Evolutionary conservation across 2,888 invertebrate species (phyloP).

Genomic region (Perizoma affinitatum): DNA sequence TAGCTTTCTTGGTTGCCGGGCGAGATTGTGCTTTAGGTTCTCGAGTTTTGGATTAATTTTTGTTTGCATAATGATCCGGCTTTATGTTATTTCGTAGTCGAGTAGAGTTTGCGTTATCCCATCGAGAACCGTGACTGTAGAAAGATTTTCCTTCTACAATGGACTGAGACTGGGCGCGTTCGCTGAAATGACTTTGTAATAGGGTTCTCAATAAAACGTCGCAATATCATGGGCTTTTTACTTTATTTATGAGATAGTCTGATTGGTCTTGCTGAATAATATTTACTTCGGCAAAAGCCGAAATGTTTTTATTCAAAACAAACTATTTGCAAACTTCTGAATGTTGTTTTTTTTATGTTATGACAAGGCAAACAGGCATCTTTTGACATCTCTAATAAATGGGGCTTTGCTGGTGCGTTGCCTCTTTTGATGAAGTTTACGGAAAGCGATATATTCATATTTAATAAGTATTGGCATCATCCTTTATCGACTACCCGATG

Average conservation of each 20-base stretch:
- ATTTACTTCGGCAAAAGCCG: conserved; percentile 41
- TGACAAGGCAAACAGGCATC: too few species aligned
- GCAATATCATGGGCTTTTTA: conserved; percentile 71
- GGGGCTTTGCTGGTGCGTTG: too few species aligned
- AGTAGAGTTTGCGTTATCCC: conserved; percentile 75
- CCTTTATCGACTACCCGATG: conserved; percentile 22
- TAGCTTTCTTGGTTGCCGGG: conserved; percentile 75
- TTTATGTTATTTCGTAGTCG: conserved; percentile 62
- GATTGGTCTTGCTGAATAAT: conserved; percentile 50
- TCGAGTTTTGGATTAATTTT: conserved; percentile 70
- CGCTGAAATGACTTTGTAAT: conserved; percentile 81
- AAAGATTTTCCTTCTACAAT: conserved; percentile 84
- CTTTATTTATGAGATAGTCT: conserved; percentile 69
- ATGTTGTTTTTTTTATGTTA: conserved; percentile 24
- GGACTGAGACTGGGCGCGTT: conserved; percentile 76
- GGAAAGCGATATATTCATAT: conserved; percentile 16
- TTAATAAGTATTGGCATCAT: conserved; percentile 21
- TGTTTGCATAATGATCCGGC: conserved; percentile 54
- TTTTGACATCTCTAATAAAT: too few species aligned
- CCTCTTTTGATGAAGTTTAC: not conserved
- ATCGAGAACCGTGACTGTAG: conserved; percentile 84
- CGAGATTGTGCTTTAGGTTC: conserved; percentile 70
- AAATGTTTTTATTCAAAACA: conserved; percentile 32
- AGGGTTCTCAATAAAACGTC: conserved; percentile 76
- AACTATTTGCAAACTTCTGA: conserved; percentile 32